These are phyloP conservation scores for Lithosia quadra DNA, from an alignment of 2,888 invertebrate genomes.

Conservation along the genomic window DNA sequence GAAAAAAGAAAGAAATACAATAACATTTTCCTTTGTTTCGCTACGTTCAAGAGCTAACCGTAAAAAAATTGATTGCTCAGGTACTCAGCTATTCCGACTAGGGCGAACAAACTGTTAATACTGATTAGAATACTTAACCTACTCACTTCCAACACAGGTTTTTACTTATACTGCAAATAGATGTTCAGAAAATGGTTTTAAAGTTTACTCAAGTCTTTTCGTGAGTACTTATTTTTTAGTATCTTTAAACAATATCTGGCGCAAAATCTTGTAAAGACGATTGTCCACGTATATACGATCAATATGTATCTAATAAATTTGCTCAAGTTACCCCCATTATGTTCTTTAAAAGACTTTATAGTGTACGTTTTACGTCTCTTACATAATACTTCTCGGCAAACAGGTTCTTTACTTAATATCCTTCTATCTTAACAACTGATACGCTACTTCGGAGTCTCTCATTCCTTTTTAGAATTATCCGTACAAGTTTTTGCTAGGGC, in stretches of 20 bases:
- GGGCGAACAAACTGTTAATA: constrained; percentile 32
- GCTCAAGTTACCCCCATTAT: not conserved
- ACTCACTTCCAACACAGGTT: constrained; percentile 20
- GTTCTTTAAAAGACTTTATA: no score
- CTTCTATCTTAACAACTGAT: no score
- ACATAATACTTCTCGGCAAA: not conserved
- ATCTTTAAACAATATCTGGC: not conserved
- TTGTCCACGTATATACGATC: no score
- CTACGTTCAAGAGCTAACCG: constrained; percentile 20
- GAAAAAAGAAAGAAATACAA: constrained; percentile 26
- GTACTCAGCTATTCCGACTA: constrained; percentile 29
- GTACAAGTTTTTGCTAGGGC: no score
- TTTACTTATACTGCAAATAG: constrained; percentile 18
- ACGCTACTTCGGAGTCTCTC: no score
- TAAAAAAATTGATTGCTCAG: constrained; percentile 29
- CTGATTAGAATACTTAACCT: constrained; percentile 27
- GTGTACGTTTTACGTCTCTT: no score
- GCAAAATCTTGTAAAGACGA: not conserved
- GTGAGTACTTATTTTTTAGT: not conserved
- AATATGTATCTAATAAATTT: no score
- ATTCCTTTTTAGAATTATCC: no score
- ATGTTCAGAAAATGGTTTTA: constrained; percentile 3
- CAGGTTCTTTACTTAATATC: not conserved
- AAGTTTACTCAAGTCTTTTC: not conserved
- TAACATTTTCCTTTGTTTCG: constrained; percentile 24